Evolutionary conservation across 2,797 vertebrate species (phyloP), one percentile per base, ranked within the genome.

Genomic region (Enteromius viviparus): DNA sequence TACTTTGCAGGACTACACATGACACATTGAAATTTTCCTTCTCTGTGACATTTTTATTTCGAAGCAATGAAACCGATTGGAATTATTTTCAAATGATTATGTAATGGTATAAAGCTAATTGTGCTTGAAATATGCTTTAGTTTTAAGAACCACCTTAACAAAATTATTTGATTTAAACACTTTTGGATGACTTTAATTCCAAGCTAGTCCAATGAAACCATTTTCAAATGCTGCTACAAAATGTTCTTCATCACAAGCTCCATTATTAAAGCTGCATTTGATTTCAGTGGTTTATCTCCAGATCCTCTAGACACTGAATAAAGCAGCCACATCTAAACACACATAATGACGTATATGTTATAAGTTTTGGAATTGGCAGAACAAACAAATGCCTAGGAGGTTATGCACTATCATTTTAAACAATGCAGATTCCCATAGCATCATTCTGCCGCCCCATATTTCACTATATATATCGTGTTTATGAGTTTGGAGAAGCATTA

Each of bases 41-140:
- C 40, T 64, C 9, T 11, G 32, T 77, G 75, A 77, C 37, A 55
- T 62, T 77, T 77, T 64, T 77, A 77, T 64, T 62, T 47, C 55
- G 21, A 62, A 0, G 40, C 23, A 64, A 42, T 21, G 58, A 77
- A 42, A 77, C 23, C 3, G 14, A 64, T 76, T 76, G 10, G 3
- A 76, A 26, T 40, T 5, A 8, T 58, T 76, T 58, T 60, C 7
- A 76, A 58, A 58, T 58, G 21, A 26, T 76, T 76, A 60, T 26
- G n/a, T 6, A 76, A 60, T 76, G 0, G 15, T 26, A 40, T 37
- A 75, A 75, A 53, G 21, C 49, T 37, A 55, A 34, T 23, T 76
- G 8, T 40, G 34, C n/a, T 32, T 8, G 49, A 60, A 76, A 42
- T 76, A 21, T 10, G 72, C 34, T 23, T 21, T 1, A 55, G 32